Conservation (phyloP, 2,113 vertebrate species). For the Hucho hucho region DNA sequence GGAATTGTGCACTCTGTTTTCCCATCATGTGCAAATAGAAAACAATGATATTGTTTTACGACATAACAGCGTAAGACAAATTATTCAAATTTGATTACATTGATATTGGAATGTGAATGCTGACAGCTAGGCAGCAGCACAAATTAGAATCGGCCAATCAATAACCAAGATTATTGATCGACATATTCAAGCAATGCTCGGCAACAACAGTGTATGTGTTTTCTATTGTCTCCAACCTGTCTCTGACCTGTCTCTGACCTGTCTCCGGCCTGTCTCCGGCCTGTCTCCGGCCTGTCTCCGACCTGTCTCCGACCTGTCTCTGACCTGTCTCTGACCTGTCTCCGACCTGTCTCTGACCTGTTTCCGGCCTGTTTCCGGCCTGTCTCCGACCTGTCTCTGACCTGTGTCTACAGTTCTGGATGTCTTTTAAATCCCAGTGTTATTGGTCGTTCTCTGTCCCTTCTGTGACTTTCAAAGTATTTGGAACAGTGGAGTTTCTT, state of each 20-base stretch:
- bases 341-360: slow-evolving; percentile 20
- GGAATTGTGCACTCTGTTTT: slow-evolving; percentile 5
- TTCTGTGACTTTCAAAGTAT: slow-evolving; percentile 63
- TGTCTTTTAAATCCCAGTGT: slow-evolving; percentile 52
- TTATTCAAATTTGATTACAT: slow-evolving; percentile 2
- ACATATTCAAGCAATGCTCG: slow-evolving; percentile 70
- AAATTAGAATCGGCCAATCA: slow-evolving; percentile 28
- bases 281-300: too few relatives aligned
- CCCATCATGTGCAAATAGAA: slow-evolving; percentile 13
- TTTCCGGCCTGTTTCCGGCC: too few relatives aligned
- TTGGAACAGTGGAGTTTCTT: slow-evolving; percentile 42
- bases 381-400: slow-evolving; percentile 30
- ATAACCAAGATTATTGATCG: slow-evolving; percentile 34
- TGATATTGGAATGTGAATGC: slow-evolving; percentile 11
- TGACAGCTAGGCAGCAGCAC: background rate
- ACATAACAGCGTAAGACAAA: background rate
- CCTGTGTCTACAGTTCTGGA: slow-evolving; percentile 1
- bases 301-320: too few relatives aligned
- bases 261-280: background rate
- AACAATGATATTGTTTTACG: slow-evolving; percentile 37
- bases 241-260: slow-evolving; percentile 10
- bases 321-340: too few relatives aligned
- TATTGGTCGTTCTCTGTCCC: slow-evolving; percentile 61
- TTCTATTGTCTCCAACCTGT: slow-evolving; percentile 38
- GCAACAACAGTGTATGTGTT: slow-evolving; percentile 34